phyloP scores from a whole-genome alignment of 2,113 vertebrate species.

The Pithys albifrons region DNA sequence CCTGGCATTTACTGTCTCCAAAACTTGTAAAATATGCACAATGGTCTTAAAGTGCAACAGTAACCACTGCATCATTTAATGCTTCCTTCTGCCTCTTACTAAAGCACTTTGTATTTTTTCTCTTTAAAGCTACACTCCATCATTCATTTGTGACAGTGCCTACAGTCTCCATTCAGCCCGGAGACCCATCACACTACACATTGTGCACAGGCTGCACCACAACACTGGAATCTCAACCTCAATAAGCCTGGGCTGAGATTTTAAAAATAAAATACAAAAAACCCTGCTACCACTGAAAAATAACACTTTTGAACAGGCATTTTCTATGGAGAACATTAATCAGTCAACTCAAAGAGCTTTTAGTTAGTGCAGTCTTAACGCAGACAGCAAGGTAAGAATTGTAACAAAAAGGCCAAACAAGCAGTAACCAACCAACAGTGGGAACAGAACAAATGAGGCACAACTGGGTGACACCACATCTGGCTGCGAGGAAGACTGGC shows the following conservation, averaged over 20 bases:
- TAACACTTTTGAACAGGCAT: neutral
- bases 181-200: neutral
- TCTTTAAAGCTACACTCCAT: neutral
- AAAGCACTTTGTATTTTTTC: neutral
- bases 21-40: constrained; percentile 12
- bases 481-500: neutral
- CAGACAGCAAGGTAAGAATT: neutral
- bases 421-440: neutral
- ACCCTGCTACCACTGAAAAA: neutral
- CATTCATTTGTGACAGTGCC: neutral
- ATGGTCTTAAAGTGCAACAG: neutral
- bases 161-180: neutral
- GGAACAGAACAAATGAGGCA: neutral
- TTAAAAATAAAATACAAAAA: neutral
- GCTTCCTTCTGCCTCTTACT: constrained; percentile 15
- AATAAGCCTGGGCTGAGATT: neutral
- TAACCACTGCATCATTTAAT: neutral
- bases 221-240: neutral
- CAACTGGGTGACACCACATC: neutral
- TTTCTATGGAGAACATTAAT: neutral
- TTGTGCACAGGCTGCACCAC: neutral
- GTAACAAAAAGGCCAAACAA: neutral
- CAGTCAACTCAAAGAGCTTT: neutral
- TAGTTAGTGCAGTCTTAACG: neutral
- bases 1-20: constrained; percentile 22